Conservation (phyloP, 2,797 vertebrate genomes). For the Rhabdophis nuchalis region DNA sequence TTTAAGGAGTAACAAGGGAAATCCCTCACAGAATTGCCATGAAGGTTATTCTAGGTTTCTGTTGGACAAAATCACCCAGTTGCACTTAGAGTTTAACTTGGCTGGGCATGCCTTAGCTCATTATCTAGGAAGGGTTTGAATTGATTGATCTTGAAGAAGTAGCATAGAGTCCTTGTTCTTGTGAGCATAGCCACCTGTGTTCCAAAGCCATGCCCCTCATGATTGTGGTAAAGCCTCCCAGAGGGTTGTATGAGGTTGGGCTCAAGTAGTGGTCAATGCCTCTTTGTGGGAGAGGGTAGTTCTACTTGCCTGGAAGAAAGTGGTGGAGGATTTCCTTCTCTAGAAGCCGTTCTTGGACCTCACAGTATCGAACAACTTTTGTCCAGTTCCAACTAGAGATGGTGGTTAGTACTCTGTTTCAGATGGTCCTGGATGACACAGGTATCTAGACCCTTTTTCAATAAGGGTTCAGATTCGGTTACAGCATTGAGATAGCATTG, state of each 20-base stretch:
- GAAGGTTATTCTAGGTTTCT: not conserved
- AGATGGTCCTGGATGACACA: not conserved
- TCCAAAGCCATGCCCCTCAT: not conserved
- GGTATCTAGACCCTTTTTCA: not conserved
- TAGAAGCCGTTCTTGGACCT: not conserved
- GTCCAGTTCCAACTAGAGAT: not conserved
- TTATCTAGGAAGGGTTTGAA: not conserved
- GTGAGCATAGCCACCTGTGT: not conserved
- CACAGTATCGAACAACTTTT: not conserved
- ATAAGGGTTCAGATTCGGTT: not conserved
- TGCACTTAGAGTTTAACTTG: not conserved
- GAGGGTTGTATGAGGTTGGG: not conserved
- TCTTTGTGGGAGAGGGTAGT: not conserved
- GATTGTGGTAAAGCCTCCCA: not conserved
- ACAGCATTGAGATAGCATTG: not conserved
- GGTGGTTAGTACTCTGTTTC: not conserved
- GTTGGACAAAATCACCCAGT: not conserved
- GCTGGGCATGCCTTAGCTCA: not conserved
- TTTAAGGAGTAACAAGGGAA: not conserved
- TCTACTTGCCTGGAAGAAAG: not conserved
- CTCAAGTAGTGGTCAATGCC: not conserved
- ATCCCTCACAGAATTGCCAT: not conserved
- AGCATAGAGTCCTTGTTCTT: not conserved
- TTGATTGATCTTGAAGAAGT: not conserved
- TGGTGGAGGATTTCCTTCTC: not conserved